These are phyloP conservation scores for Gambusia affinis DNA, from an alignment of 2,113 vertebrate genomes.

Conservation along the genomic window DNA sequence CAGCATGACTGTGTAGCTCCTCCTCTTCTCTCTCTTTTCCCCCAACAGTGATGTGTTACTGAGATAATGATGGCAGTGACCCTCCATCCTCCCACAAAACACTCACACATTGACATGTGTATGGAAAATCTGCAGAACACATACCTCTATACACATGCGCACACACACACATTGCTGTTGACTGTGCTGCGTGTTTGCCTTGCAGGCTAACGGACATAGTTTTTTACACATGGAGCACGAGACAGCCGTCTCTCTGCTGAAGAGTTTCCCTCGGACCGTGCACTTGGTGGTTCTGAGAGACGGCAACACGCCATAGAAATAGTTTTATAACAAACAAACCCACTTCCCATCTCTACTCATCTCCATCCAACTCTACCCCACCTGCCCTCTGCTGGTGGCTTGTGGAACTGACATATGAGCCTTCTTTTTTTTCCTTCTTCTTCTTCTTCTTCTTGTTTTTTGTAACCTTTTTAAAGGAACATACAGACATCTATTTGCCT, in stretches of 20 bases:
- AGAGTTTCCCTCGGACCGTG: constrained; percentile 99
- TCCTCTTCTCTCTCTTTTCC: constrained; percentile 76
- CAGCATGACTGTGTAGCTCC: constrained; percentile 82
- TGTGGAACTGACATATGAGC: constrained; percentile 64
- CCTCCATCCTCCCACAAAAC: constrained; percentile 66
- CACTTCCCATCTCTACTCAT: constrained; percentile 66
- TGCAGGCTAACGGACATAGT: constrained; percentile 98
- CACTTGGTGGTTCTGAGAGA: constrained; percentile 99
- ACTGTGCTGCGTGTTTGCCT: constrained; percentile 81
- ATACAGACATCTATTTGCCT: constrained; percentile 91
- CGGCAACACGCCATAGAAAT: constrained; percentile 90
- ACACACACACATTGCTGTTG: constrained; percentile 73
- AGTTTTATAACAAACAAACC: constrained; percentile 78
- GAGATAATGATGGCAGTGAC: constrained; percentile 81
- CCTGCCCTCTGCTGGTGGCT: constrained; percentile 59
- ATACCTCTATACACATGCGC: constrained; percentile 49
- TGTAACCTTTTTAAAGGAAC: constrained; percentile 60
- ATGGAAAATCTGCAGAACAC: constrained; percentile 50
- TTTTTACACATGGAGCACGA: constrained; percentile 99
- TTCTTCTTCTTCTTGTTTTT: constrained; percentile 34
- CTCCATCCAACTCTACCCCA: constrained; percentile 54
- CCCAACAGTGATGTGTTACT: constrained; percentile 80
- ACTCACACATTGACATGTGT: constrained; percentile 53
- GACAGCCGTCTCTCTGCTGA: constrained; percentile 97
- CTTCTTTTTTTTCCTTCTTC: constrained; percentile 21